Evolutionary conservation across 53 echinoderm and acorn worm species (phyloP), one percentile per base, ranked within the genome.

Genomic region (Luidia sarsii): DNA sequence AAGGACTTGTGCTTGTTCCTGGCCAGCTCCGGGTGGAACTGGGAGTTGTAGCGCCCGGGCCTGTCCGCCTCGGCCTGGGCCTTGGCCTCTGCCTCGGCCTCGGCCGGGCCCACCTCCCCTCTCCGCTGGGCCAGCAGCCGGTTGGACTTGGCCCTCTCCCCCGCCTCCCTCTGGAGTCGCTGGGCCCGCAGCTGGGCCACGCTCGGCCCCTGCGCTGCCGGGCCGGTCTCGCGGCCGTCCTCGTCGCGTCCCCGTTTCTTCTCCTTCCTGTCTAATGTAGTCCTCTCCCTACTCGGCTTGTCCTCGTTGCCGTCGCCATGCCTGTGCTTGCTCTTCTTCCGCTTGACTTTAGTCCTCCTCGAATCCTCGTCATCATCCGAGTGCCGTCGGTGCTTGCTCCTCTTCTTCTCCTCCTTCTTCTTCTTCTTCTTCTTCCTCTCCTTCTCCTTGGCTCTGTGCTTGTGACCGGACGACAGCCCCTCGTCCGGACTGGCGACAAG

Each of bases 11-110:
- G 77, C 43, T 45, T 43, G 7, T 43, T 64, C 22, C 94, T 75
- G 19, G 87, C 94, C 30, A 99, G 67, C 54, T 99, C 90, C 24
- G 99, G 99, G 79, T 99, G 83, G 64, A 91, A 99, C 68, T 94
- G 94, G 7, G 94, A 91, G 49, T 99, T 99, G 57, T 99, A 99
- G 35, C 87, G 80, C 39, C 99, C 93, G 8, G 85, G 82, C 33
- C 62, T 87, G 36, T 94, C 91, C 11, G 81, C 75, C 11, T 82
- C 33, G n/a, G n/a, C n/a, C n/a, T n/a, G n/a, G n/a, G n/a, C n/a
- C n/a, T n/a, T n/a, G 1, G 33, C 52, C 57, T 71, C 82, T 10
- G 64, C 33, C n/a, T 67, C 23, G 20, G 13, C 53, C 18, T 9
- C 9, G 21, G 19, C 7, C 11, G 65, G 16, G 33, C 50, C 59